Percentiles rank a stretch among this genome's conserved stretches.
These are phyloP conservation scores for Amorpha juglandis DNA, from an alignment of 2,888 invertebrate species.

Conservation along the genomic window DNA sequence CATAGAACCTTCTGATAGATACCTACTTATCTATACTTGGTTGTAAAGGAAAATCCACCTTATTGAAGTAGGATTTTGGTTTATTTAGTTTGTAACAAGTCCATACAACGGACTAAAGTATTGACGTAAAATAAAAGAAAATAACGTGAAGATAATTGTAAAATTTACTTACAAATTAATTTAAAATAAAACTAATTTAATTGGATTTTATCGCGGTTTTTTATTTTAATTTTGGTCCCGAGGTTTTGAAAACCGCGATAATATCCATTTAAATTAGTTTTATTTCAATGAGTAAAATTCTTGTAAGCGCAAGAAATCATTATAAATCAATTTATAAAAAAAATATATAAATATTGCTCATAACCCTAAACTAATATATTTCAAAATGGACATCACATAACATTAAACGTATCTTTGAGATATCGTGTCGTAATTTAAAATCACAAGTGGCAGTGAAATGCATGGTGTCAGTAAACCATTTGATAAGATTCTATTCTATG, in stretches of 20 bases:
- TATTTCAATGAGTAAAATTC: too few relatives aligned
- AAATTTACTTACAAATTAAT: too few relatives aligned
- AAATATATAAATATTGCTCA: too few relatives aligned
- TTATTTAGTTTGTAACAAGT: neutral
- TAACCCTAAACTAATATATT: neutral
- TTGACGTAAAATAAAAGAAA: too few relatives aligned
- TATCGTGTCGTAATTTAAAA: constrained; percentile 70
- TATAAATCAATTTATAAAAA: too few relatives aligned
- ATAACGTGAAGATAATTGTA: too few relatives aligned
- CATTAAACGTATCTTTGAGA: constrained; percentile 66
- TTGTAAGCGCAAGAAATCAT: too few relatives aligned
- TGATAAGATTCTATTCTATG: constrained; percentile 35
- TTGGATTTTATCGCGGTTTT: too few relatives aligned
- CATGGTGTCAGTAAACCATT: constrained; percentile 45
- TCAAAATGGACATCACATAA: constrained; percentile 48
- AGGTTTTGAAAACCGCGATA: too few relatives aligned
- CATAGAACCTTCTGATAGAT: neutral
- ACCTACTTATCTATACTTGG: neutral
- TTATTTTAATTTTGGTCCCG: too few relatives aligned
- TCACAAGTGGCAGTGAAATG: constrained; percentile 51
- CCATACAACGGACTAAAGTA: neutral
- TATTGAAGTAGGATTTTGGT: neutral
- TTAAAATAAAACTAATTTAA: neutral
- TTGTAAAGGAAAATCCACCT: neutral
- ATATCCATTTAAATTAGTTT: too few relatives aligned